A percentile compares a stretch with the other conserved stretches of the same genome.
These are phyloP conservation scores for Parochlus steinenii DNA, from an alignment of 2,888 invertebrate genomes.

Conservation along the genomic window DNA sequence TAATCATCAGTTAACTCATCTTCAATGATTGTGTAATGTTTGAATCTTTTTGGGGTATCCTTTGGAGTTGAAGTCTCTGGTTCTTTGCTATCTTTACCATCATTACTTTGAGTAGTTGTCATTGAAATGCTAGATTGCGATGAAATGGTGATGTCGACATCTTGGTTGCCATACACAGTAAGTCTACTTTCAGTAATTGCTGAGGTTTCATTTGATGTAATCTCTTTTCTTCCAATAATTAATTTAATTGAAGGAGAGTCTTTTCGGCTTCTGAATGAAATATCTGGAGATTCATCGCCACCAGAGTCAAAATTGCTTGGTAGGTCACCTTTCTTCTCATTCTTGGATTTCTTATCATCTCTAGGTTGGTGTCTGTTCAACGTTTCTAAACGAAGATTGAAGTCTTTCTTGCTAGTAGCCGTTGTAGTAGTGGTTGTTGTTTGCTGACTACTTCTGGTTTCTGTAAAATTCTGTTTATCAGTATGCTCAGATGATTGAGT, in stretches of 20 bases:
- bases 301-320: conserved; percentile 15
- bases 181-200: conserved; percentile 35
- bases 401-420: conserved; percentile 7
- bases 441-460: too few species aligned
- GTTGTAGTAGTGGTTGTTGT: conserved; percentile 2
- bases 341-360: background rate
- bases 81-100: conserved; percentile 12
- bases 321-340: conserved; percentile 4
- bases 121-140: conserved; percentile 37
- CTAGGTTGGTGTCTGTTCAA: conserved; percentile 5
- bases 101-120: conserved; percentile 25
- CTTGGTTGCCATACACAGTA: conserved; percentile 34
- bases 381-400: conserved; percentile 10
- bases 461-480: conserved; percentile 6
- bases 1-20: conserved; percentile 31
- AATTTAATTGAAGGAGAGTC: conserved; percentile 29
- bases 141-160: conserved; percentile 37
- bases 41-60: conserved; percentile 8
- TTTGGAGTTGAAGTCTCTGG: conserved; percentile 11
- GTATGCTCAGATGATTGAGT: conserved; percentile 12
- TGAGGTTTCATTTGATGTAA: conserved; percentile 33
- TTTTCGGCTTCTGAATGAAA: background rate
- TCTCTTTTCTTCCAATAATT: conserved; percentile 36
- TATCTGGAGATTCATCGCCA: conserved; percentile 18
- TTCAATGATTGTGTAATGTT: conserved; percentile 29